Evolutionary conservation across 2,113 vertebrate genomes (phyloP), one percentile per base, ranked within the genome.

Genomic region (Megaleporinus macrocephalus): DNA sequence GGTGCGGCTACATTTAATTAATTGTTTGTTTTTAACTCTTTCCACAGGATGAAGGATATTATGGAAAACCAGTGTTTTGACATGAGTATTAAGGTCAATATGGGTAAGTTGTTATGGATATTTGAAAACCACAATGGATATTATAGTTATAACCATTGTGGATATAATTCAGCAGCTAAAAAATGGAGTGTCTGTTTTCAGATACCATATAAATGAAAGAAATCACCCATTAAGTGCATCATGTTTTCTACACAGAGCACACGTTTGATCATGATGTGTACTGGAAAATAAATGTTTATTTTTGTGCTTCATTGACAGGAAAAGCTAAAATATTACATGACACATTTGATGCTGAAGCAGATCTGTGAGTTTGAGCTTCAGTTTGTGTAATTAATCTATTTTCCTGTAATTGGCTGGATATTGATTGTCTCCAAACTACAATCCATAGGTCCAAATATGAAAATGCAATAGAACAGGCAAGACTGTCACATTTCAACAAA

Each of bases 61-160:
- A 93, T 95, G 90, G 88, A 85, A 65, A 93, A 92, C 85, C 93
- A 94, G 80, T 94, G 93, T 83, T 94, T 95, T 92, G 93, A 95
- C 85, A 92, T 95, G 91, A 85, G 61, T 29, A 89, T 91, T 5
- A 91, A 93, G 62, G 86, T 93, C 57, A 84, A 85, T 6, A 84
- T 91, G 86, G 93, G 94, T 95, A 82, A 51, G 70, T 47, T 57
- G 12, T 1, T 24, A n/a, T 7, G 22, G 66, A 41, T 11, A 24
- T 44, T 24, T 30, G 30, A 18, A 13, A 44, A 11, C 4, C 18
- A 22, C 2, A 22, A 36, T 36, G 33, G n/a, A n/a, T n/a, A n/a
- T n/a, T 36, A 4, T 36, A 3, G 6, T 36, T 36, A 6, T 36
- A 36, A 36, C 33, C 3, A 4, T 36, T 36, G 33, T 36, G 33